phyloP scores from a whole-genome alignment of 1,140 invertebrate species.

The Aphis gossypii region DNA sequence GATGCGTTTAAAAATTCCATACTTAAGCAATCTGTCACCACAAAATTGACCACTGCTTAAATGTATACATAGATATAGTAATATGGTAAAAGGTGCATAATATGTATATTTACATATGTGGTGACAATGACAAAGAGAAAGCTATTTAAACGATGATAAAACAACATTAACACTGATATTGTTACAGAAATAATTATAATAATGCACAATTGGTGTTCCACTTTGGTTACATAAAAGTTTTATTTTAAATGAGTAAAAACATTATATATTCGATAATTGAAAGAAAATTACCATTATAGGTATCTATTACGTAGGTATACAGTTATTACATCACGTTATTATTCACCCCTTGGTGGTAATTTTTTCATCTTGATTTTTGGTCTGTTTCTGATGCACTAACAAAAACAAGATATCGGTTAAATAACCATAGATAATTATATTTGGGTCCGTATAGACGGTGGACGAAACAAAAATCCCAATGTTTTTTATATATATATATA shows the following conservation, averaged over 20 bases:
- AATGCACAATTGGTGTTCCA: neutral
- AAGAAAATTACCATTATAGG: neutral
- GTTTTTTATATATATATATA: neutral
- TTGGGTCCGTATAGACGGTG: neutral
- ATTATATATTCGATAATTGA: neutral
- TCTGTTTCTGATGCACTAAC: neutral
- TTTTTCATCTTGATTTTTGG: neutral
- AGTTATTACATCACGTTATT: neutral
- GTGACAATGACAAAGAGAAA: conserved; percentile 34
- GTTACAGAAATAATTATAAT: neutral
- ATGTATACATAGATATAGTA: neutral
- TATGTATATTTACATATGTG: neutral
- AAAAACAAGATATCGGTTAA: conserved; percentile 23
- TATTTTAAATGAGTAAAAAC: neutral
- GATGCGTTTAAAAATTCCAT: neutral
- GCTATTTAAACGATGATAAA: neutral
- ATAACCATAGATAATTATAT: conserved; percentile 50
- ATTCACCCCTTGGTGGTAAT: neutral
- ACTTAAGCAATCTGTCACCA: neutral
- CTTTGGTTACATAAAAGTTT: neutral
- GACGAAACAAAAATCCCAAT: neutral
- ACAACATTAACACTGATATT: conserved; percentile 13
- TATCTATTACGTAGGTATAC: neutral
- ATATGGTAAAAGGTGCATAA: neutral
- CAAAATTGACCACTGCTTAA: conserved; percentile 21